Percentiles rank a stretch among this genome's conserved stretches.
Conservation (phyloP, 2,888 invertebrate genomes). For the Hypolimnas misippus region DNA sequence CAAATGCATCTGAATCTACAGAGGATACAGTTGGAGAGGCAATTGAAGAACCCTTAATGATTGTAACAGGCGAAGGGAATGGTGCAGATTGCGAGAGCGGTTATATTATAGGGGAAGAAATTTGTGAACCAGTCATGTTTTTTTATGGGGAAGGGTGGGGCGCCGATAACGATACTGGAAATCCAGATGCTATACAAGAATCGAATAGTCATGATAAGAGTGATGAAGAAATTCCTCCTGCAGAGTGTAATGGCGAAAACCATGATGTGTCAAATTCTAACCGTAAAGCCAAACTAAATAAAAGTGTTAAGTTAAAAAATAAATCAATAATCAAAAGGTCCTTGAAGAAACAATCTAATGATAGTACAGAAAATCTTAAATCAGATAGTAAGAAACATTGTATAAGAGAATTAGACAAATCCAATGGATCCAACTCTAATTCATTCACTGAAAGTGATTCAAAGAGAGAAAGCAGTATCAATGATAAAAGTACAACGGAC, state of each 20-base stretch:
- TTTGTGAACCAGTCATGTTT: conserved; percentile 88
- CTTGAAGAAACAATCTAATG: conserved; percentile 72
- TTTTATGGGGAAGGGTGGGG: conserved; percentile 90
- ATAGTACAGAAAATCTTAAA: conserved; percentile 64
- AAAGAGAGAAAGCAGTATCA: conserved; percentile 59
- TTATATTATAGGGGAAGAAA: conserved; percentile 86
- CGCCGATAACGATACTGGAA: conserved; percentile 89
- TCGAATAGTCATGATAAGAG: conserved; percentile 56
- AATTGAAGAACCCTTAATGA: conserved; percentile 89
- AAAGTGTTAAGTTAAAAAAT: conserved; percentile 63
- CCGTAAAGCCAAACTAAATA: conserved; percentile 62
- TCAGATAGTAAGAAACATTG: conserved; percentile 75
- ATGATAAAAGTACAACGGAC: conserved; percentile 65
- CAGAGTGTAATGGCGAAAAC: conserved; percentile 72
- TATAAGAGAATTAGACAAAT: conserved; percentile 64
- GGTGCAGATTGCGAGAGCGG: conserved; percentile 86
- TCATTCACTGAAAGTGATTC: conserved; percentile 56
- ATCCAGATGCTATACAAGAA: conserved; percentile 75
- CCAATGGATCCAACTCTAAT: conserved; percentile 63
- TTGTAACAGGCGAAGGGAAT: conserved; percentile 87
- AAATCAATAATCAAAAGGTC: conserved; percentile 66
- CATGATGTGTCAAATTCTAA: conserved; percentile 58
- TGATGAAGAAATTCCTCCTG: conserved; percentile 63
- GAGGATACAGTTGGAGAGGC: conserved; percentile 81
- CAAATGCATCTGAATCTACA: conserved; percentile 1